phyloP scores from a whole-genome alignment of 2,797 vertebrate genomes.

The Gymnocypris eckloni region DNA sequence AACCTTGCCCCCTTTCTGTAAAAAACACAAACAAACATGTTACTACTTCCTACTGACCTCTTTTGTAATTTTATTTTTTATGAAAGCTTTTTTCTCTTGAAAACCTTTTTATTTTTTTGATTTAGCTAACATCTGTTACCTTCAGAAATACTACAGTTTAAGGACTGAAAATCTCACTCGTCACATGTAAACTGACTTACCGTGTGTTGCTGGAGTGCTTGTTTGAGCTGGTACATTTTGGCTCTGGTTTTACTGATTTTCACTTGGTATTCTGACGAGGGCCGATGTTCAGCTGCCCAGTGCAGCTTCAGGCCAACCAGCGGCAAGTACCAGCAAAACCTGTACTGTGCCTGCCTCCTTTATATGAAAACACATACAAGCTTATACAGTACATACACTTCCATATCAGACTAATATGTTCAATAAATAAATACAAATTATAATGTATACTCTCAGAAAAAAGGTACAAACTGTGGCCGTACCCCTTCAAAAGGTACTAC shows the following conservation, averaged over 20 bases:
- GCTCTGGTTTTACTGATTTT: conserved; percentile 70
- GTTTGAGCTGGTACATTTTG: conserved; percentile 74
- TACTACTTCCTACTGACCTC: background rate
- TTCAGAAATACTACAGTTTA: background rate
- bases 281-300: conserved; percentile 66
- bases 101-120: background rate
- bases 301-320: conserved; percentile 72
- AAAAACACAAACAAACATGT: conserved; percentile 40
- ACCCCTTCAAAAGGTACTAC: background rate
- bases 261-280: conserved; percentile 60
- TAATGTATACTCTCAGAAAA: background rate
- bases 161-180: background rate
- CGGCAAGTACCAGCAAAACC: conserved; percentile 80
- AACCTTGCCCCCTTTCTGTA: conserved; percentile 58
- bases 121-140: background rate
- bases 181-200: conserved; percentile 60
- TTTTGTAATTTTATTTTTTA: background rate
- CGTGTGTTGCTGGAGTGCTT: conserved; percentile 68
- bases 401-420: background rate
- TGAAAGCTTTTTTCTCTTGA: background rate
- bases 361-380: conserved; percentile 31
- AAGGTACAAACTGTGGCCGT: background rate
- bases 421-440: background rate
- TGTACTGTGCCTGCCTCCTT: conserved; percentile 79
- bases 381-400: conserved; percentile 31